Evolutionary conservation across 2,797 vertebrate genomes (phyloP).

Genomic region (Chaetophractus vellerosus): DNA sequence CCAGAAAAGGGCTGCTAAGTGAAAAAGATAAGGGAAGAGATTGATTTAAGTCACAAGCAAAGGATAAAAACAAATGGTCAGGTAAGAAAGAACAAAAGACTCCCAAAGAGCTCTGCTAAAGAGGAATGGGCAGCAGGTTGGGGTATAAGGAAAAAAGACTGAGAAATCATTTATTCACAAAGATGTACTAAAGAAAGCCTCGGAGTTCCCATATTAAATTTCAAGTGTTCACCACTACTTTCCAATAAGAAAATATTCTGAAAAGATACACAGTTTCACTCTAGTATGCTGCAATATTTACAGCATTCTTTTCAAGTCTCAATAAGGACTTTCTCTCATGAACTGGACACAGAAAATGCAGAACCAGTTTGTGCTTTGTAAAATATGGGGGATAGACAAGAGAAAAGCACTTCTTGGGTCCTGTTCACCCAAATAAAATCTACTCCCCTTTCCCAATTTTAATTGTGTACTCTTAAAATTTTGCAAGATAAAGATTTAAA

Average conservation of each 20-base stretch:
- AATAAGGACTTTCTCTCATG: background rate
- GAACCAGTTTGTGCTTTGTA: background rate
- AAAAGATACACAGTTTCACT: constrained; percentile 21
- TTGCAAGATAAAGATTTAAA: constrained; percentile 51
- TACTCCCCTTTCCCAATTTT: constrained; percentile 14
- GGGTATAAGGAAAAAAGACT: background rate
- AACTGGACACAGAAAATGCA: constrained; percentile 21
- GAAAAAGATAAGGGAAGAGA: background rate
- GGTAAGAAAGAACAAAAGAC: constrained; percentile 17
- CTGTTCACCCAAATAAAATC: background rate
- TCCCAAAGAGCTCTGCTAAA: background rate
- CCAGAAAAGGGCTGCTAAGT: background rate
- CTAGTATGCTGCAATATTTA: background rate
- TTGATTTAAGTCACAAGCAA: constrained; percentile 23
- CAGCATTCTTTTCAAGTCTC: background rate
- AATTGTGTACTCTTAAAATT: constrained; percentile 5
- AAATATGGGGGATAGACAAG: background rate
- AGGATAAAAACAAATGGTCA: constrained; percentile 25
- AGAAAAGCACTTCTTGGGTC: background rate
- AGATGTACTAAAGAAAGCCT: background rate
- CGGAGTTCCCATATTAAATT: background rate
- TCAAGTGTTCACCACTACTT: constrained; percentile 47
- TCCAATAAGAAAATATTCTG: constrained; percentile 42
- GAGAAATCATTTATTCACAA: constrained; percentile 41
- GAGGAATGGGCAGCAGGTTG: background rate